These are phyloP conservation scores for Shinisaurus crocodilurus DNA, from an alignment of 2,113 vertebrate genomes.

Conservation along the genomic window DNA sequence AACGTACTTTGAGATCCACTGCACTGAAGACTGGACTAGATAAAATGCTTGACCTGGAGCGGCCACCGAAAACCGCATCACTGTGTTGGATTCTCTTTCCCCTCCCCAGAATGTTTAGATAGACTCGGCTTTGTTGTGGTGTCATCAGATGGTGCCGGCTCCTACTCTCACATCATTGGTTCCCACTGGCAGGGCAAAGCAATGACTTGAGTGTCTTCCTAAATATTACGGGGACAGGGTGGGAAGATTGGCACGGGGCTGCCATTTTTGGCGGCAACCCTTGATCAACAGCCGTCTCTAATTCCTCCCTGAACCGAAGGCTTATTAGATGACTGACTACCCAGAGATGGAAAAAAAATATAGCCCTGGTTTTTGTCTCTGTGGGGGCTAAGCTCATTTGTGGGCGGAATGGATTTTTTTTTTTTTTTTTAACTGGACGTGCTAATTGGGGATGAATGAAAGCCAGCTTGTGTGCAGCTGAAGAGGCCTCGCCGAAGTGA, in stretches of 20 bases:
- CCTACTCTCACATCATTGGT: fast-evolving
- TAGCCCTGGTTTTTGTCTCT: neutral
- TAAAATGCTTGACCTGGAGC: no score
- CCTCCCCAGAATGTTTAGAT: neutral
- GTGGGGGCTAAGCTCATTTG: neutral
- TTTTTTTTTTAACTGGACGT: neutral
- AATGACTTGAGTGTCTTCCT: no score
- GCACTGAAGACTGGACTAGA: no score
- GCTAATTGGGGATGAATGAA: conserved; percentile 36
- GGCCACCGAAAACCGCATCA: neutral
- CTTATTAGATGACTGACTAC: fast-evolving
- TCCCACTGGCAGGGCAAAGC: neutral
- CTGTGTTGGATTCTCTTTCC: neutral
- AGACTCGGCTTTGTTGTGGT: neutral
- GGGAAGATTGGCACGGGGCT: neutral
- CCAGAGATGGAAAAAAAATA: neutral
- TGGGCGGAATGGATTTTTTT: fast-evolving
- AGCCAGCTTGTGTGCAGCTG: conserved; percentile 50
- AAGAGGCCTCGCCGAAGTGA: conserved; percentile 39
- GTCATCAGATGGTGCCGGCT: neutral
- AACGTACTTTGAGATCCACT: no score
- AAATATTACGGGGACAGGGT: neutral
- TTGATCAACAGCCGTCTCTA: neutral
- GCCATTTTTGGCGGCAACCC: neutral
- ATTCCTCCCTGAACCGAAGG: neutral